phyloP scores from a whole-genome alignment of 2,113 vertebrate species.

The Meles meles region DNA sequence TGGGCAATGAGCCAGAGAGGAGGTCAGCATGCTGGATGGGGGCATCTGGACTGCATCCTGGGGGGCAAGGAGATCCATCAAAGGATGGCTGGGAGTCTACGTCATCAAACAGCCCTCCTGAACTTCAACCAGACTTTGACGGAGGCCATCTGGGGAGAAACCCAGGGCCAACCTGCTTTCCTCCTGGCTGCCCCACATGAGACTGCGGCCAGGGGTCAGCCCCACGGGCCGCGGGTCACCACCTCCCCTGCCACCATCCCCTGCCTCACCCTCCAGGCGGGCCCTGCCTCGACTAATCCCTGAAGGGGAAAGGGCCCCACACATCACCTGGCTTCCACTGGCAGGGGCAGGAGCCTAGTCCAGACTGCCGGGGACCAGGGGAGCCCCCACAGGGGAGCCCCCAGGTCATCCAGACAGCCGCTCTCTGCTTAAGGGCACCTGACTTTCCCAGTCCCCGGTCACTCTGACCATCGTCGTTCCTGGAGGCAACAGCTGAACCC shows the following conservation, averaged over 20 bases:
- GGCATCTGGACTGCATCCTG: no score
- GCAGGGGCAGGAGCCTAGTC: not conserved
- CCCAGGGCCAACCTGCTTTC: not conserved
- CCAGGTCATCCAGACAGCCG: not conserved
- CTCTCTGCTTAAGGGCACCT: not conserved
- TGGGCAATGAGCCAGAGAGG: not conserved
- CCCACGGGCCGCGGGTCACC: not conserved
- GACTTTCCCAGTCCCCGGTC: not conserved
- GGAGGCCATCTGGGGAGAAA: not conserved
- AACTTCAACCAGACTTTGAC: not conserved
- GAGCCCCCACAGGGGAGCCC: no score
- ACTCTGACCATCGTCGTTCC: not conserved
- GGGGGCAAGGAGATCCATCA: fast-evolving
- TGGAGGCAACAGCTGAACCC: not conserved
- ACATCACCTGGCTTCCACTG: not conserved
- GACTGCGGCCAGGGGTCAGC: not conserved
- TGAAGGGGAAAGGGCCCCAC: not conserved
- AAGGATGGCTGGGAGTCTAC: not conserved
- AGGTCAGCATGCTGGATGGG: not conserved
- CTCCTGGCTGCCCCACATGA: not conserved
- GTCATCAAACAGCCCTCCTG: not conserved
- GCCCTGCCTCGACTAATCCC: no score
- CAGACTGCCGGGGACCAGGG: fast-evolving
- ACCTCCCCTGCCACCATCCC: fast-evolving
- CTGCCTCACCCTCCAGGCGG: not conserved